Evolutionary conservation across 1,140 invertebrate species (phyloP).

Genomic region (Heterodera schachtii): DNA sequence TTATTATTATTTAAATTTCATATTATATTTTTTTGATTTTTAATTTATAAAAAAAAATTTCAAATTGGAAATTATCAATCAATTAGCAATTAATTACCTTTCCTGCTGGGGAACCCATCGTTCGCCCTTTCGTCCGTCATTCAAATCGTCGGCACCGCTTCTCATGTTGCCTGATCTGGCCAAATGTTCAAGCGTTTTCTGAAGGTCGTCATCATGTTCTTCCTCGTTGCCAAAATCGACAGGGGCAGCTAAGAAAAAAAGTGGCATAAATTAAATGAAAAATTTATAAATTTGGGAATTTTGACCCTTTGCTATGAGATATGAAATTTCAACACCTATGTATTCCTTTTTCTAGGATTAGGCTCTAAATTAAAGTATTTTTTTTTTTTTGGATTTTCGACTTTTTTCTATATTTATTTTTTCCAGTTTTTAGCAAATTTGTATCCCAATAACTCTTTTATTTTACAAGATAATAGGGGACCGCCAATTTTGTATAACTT

Average conservation of each 20-base stretch:
- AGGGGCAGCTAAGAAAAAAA: not conserved
- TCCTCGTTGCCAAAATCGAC: slow-evolving; percentile 6
- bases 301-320: too few species aligned
- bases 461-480: too few species aligned
- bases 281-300: not conserved
- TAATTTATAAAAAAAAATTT: too few species aligned
- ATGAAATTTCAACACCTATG: not conserved
- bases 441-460: too few species aligned
- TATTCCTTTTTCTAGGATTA: not conserved
- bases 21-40: too few species aligned
- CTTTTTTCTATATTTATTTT: not conserved
- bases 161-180: slow-evolving; percentile 24
- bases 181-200: slow-evolving; percentile 25
- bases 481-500: too few species aligned
- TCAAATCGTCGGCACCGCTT: not conserved
- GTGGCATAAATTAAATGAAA: not conserved
- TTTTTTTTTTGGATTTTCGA: not conserved
- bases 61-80: too few species aligned
- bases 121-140: slow-evolving; percentile 6
- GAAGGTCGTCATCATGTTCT: slow-evolving; percentile 1
- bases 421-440: not conserved
- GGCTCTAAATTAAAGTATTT: not conserved
- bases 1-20: too few species aligned
- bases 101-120: not conserved
- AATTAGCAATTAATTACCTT: not conserved